These are phyloP conservation scores for Oriolus oriolus DNA, from an alignment of 2,113 vertebrate genomes.

Conservation along the genomic window DNA sequence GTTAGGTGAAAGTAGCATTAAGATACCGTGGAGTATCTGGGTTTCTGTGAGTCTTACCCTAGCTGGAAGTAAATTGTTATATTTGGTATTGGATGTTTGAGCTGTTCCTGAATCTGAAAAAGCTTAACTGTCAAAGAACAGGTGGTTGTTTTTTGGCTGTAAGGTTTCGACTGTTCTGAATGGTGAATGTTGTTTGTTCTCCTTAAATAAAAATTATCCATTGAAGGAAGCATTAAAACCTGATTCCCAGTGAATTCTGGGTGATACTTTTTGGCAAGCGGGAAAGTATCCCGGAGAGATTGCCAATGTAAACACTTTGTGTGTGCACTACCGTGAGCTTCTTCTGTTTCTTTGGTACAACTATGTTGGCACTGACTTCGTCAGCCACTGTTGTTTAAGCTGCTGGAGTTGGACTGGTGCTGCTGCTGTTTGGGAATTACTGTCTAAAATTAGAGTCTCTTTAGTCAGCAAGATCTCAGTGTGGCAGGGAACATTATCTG, in stretches of 20 bases:
- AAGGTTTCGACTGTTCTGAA: not conserved
- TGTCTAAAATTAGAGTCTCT: not conserved
- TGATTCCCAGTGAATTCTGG: not conserved
- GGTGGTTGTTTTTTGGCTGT: not conserved
- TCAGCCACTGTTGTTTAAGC: not conserved
- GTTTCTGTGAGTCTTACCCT: not conserved
- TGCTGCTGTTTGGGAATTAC: not conserved
- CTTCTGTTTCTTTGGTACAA: not conserved
- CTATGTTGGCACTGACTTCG: not conserved
- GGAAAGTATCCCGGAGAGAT: not conserved
- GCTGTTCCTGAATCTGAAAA: not conserved
- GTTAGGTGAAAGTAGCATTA: not conserved
- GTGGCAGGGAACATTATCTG: not conserved
- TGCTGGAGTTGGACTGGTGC: not conserved
- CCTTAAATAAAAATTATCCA: not conserved
- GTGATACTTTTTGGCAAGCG: not conserved
- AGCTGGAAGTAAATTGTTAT: not conserved
- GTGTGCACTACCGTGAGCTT: not conserved
- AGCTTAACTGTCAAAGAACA: not conserved
- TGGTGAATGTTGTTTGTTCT: not conserved
- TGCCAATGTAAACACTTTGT: not conserved
- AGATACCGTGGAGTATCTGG: fast-evolving
- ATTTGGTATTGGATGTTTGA: not conserved
- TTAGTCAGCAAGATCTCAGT: not conserved
- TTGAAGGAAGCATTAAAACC: not conserved